phyloP scores from a whole-genome alignment of 2,113 vertebrate genomes.

The Arenaria interpres region DNA sequence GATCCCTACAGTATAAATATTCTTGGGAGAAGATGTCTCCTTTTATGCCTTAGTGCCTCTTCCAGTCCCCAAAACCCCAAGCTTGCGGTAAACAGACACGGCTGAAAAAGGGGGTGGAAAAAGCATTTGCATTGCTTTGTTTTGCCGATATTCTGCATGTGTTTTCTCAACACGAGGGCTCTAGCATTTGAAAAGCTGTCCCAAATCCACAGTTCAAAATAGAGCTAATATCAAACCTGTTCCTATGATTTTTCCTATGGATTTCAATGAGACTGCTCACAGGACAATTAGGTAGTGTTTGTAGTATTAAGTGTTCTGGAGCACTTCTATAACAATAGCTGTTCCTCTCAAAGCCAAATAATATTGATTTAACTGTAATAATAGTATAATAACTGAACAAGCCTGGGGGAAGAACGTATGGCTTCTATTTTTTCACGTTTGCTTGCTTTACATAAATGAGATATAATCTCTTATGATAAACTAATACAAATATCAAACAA shows the following conservation, averaged over 20 bases:
- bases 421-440: background rate
- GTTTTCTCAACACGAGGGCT: background rate
- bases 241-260: background rate
- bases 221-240: background rate
- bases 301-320: background rate
- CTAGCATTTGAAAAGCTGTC: background rate
- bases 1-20: background rate
- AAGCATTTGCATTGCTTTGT: background rate
- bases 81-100: background rate
- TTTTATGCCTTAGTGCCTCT: background rate
- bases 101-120: background rate
- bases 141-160: background rate
- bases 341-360: background rate
- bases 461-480: background rate
- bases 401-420: background rate
- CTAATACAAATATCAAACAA: background rate
- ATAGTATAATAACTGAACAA: background rate
- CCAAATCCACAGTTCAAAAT: background rate
- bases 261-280: background rate
- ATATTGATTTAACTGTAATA: conserved; percentile 29
- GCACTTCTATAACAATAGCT: background rate
- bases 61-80: background rate
- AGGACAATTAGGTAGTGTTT: background rate
- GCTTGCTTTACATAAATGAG: conserved; percentile 14
- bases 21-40: background rate